A percentile compares a stretch with the other conserved stretches of the same genome.
Evolutionary conservation across 2,113 vertebrate genomes (phyloP).

Genomic region (Sapajus apella): DNA sequence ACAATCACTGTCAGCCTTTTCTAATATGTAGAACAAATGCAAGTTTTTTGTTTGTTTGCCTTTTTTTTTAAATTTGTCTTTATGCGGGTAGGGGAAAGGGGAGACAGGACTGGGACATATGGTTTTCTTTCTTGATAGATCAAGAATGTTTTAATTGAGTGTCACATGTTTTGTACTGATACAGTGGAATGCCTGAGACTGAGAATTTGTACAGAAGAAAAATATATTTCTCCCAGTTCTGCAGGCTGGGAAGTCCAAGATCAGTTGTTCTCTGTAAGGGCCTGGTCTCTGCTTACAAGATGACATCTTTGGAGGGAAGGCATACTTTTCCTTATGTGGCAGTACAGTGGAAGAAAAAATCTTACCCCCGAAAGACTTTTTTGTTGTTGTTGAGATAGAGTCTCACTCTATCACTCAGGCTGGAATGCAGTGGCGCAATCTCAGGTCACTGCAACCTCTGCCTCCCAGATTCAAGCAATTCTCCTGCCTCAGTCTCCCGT

Average conservation of each 20-base stretch:
- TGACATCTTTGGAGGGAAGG: neutral
- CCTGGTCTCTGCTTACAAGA: neutral
- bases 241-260: neutral
- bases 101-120: neutral
- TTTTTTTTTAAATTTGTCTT: neutral
- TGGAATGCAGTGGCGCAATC: no score
- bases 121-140: neutral
- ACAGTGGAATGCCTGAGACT: neutral
- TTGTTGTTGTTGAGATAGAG: no score
- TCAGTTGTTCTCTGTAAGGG: neutral
- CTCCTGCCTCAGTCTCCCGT: no score
- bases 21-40: neutral
- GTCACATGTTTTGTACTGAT: neutral
- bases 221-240: neutral
- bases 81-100: rapidly evolving
- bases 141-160: neutral
- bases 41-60: neutral
- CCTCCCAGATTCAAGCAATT: no score
- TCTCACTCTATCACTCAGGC: no score
- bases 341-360: neutral
- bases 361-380: neutral
- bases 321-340: neutral
- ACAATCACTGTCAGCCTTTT: neutral
- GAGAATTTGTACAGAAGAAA: neutral
- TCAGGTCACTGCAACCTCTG: no score